Evolutionary conservation across 1,140 invertebrate genomes (phyloP).

Genomic region (Coptotermes formosanus): DNA sequence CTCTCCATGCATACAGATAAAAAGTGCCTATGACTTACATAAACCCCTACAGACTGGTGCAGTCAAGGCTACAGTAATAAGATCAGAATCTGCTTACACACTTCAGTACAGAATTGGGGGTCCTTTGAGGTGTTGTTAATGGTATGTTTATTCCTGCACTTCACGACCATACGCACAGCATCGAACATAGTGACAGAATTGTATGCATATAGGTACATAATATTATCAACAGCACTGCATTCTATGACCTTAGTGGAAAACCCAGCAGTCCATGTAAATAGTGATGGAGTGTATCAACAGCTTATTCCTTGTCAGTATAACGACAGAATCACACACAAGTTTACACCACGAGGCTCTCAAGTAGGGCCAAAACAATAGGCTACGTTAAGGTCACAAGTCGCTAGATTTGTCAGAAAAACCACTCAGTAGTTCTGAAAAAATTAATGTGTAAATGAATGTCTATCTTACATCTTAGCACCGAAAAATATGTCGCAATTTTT

Average conservation of each 20-base stretch:
- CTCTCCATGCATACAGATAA: not conserved
- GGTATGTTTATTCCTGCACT: not conserved
- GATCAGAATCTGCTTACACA: not conserved
- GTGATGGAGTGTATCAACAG: not conserved
- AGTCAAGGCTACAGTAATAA: not conserved
- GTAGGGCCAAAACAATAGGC: too few species aligned
- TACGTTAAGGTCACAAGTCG: too few species aligned
- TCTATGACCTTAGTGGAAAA: not conserved
- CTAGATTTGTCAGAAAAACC: too few species aligned
- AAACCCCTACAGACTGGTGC: not conserved
- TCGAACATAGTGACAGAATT: not conserved
- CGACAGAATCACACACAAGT: not conserved
- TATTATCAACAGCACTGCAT: not conserved
- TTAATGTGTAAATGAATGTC: too few species aligned
- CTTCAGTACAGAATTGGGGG: not conserved
- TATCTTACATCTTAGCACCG: too few species aligned
- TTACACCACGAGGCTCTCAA: too few species aligned
- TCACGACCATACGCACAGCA: not conserved
- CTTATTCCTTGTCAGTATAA: not conserved
- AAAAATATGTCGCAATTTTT: too few species aligned
- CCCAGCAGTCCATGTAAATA: not conserved
- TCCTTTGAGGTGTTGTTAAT: not conserved
- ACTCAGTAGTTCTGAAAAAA: too few species aligned
- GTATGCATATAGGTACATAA: not conserved
- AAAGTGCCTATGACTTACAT: not conserved